These are phyloP conservation scores for Agapornis roseicollis DNA, from an alignment of 2,113 vertebrate genomes.

Conservation along the genomic window DNA sequence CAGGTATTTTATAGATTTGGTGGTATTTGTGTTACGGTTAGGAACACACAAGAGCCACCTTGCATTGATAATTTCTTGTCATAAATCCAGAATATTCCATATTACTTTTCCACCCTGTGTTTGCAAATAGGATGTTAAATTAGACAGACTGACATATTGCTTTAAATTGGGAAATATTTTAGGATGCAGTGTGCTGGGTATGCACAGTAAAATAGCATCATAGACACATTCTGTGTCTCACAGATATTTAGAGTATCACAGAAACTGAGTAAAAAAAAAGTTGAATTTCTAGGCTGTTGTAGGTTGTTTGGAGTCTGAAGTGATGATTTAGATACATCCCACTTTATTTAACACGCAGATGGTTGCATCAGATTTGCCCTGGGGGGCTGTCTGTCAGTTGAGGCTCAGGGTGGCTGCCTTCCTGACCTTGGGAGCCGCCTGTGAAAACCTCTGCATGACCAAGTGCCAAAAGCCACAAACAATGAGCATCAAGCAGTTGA, in stretches of 20 bases:
- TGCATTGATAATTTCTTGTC: background rate
- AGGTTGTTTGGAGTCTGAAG: background rate
- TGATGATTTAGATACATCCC: background rate
- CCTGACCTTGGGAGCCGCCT: background rate
- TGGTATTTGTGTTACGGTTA: background rate
- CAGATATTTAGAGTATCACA: background rate
- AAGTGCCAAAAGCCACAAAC: background rate
- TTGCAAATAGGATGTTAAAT: background rate
- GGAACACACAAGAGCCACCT: background rate
- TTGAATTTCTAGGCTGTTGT: background rate
- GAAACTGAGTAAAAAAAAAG: background rate
- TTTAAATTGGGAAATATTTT: background rate
- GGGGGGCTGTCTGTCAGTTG: background rate
- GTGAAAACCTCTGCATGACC: background rate
- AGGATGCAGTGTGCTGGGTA: background rate
- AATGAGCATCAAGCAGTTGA: background rate
- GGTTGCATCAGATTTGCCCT: background rate
- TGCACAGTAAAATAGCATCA: background rate
- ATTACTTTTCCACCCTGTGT: background rate
- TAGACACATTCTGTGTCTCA: background rate
- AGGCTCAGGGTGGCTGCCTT: background rate
- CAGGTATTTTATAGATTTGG: background rate
- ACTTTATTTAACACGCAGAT: rapidly evolving
- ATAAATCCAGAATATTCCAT: background rate
- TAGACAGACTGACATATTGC: background rate